Base-by-base conservation (phyloP, 1,140 invertebrate genomes). In the Leptoteleia sp. region DNA sequence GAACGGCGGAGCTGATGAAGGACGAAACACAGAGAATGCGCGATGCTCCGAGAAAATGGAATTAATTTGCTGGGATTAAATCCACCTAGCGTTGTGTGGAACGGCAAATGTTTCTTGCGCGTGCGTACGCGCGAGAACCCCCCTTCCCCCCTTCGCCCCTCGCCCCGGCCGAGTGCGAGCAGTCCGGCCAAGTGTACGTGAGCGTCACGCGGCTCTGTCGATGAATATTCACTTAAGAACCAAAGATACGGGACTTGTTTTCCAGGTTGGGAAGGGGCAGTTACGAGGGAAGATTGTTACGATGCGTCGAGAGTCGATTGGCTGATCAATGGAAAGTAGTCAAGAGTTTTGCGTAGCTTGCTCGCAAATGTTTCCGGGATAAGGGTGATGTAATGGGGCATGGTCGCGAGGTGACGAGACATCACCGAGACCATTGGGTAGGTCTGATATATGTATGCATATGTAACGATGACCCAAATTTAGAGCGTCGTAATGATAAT, bases 41-140 rank as follows among this genome's bases (percentile, higher is more conserved):
- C 82, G 87, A 88, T 87, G 85, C 84, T 87, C 82, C 83, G 85
- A 84, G 87, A 89, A 89, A 89, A 89, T 89, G 87, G 86, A 88
- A 89, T 89, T 89, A 89, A 89, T 89, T 89, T 89, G 82, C 84
- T 87, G 83, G 84, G 86, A 89, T 88, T 89, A 88, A 89, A 89
- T 89, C 84, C 85, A 76, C 82, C 85, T 83, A 82, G 83, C 80
- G 73, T 81, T 67, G 65, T 85, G 76, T 81, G 75, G 75, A 84
- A 83, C 82, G 75, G 76, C 79, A 79, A 85, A 87, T 85, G 84
- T 85, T 85, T 83, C 82, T 81, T 73, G 76, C 76, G 81, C 84
- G 83, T 79, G 83, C 82, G 84, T 82, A 29, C 42, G 48, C 45
- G 40, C 52, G 43, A 64, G n/a, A n/a, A n/a, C n/a, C n/a, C n/a